A percentile compares a stretch with the other conserved stretches of the same genome.
Evolutionary conservation across 1,140 invertebrate genomes (phyloP).

Genomic region (Brachionus plicatilis): DNA sequence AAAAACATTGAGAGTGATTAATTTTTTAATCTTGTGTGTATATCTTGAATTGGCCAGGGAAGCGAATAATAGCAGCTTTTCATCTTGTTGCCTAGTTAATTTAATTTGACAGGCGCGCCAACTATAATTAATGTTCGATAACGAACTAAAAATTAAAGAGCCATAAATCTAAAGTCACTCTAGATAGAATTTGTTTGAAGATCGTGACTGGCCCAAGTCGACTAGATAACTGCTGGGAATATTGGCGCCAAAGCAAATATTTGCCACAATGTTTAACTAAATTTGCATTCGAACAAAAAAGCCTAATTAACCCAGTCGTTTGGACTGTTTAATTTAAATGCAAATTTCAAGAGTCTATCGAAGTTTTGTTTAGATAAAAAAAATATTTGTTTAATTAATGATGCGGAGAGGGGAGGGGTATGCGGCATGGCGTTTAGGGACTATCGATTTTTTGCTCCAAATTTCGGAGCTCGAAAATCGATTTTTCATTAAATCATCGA

Average conservation of each 20-base stretch:
- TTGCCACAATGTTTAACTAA: background rate
- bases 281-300: background rate
- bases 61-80: background rate
- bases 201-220: background rate
- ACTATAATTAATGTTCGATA: background rate
- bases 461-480: background rate
- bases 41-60: background rate
- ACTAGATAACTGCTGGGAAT: background rate
- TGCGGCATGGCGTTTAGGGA: background rate
- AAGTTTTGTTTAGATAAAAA: conserved; percentile 2
- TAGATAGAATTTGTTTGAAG: background rate
- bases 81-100: background rate
- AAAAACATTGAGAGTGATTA: background rate
- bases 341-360: conserved; percentile 7
- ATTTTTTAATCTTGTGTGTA: background rate
- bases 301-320: background rate
- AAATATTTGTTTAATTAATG: conserved; percentile 4
- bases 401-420: background rate
- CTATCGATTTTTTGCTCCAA: background rate
- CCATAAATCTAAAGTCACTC: background rate
- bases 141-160: background rate
- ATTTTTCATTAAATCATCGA: conserved; percentile 26
- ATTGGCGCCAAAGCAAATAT: background rate
- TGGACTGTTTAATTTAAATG: background rate
- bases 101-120: conserved; percentile 7